Base-by-base conservation (phyloP, 2,888 invertebrate species). In the Embidobia sp. region DNA sequence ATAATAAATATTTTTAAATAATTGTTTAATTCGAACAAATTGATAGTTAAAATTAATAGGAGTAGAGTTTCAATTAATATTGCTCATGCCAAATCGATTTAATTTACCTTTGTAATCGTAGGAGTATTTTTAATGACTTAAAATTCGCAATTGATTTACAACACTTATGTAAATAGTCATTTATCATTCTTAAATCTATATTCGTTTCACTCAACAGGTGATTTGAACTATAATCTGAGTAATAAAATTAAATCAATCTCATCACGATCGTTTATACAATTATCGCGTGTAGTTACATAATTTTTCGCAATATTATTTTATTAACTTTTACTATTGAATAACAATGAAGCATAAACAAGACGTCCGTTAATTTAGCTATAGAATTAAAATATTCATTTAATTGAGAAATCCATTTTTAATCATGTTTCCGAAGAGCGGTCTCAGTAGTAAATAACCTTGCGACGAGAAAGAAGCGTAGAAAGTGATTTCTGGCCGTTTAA, bases 111-210 rank as follows among this genome's bases (percentile, higher is more conserved):
- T 53, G 31, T 16, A 49, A n/a, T n/a, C n/a, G n/a, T n/a, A n/a
- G n/a, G n/a, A n/a, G n/a, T n/a, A n/a, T n/a, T n/a, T n/a, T n/a
- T n/a, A n/a, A n/a, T n/a, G n/a, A n/a, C 31, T 37, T 55, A 27
- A 16, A 18, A 18, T 8, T 10, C 35, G 6, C 31, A 46, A 15
- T 26, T 59, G 46, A 59, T 59, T 59, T 59, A 59, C 33, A 35
- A 46, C 33, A 15, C 33, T 46, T 63, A 49, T 63, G 29, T 40
- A 49, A 40, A 63, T 29, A 63, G 29, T 19, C 29, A 22, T 63
- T 48, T 27, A 61, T 61, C 61, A 42, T 27, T 31, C 13, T 59
- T 11, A 18, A 16, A 33, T 46, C 46, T 61, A 48, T 48, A 48
- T 61, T 61, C 27, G 5, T 15, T 27, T 48, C 35, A 37, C 11